A percentile compares a stretch with the other conserved stretches of the same genome.
These are phyloP conservation scores for Campaea margaritaria DNA, from an alignment of 2,888 invertebrate genomes.

Conservation along the genomic window DNA sequence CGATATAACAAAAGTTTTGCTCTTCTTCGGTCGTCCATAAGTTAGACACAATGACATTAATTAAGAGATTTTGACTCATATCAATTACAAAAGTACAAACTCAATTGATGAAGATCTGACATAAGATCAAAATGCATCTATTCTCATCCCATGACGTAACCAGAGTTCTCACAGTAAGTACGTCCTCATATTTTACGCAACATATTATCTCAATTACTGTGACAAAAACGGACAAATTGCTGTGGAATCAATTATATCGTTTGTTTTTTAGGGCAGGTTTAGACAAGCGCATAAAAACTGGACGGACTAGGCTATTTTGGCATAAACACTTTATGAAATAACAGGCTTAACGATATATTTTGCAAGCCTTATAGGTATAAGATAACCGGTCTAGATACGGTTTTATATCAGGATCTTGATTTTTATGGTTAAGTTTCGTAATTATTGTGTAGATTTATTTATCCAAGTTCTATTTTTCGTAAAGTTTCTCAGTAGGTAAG, in stretches of 20 bases:
- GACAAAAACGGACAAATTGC: conserved; percentile 46
- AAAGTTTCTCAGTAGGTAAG: too few species aligned
- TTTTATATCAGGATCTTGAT: too few species aligned
- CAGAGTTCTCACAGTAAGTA: conserved; percentile 1
- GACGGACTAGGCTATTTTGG: conserved; percentile 9
- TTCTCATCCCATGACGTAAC: conserved; percentile 35
- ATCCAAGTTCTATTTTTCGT: too few species aligned
- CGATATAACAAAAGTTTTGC: too few species aligned
- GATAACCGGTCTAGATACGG: too few species aligned
- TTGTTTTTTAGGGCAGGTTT: conserved; percentile 36
- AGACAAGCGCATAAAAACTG: conserved; percentile 31
- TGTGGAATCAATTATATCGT: conserved; percentile 46
- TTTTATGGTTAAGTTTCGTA: background rate
- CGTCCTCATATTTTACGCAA: conserved; percentile 27
- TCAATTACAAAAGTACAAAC: conserved; percentile 21
- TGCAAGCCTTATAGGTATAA: background rate
- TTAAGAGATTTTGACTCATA: background rate
- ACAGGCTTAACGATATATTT: conserved; percentile 17
- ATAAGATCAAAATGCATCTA: conserved; percentile 26
- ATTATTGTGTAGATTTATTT: background rate
- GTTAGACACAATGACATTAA: background rate
- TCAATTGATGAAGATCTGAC: conserved; percentile 31
- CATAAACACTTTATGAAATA: conserved; percentile 8
- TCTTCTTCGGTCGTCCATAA: background rate
- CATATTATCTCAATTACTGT: conserved; percentile 33